Conservation (phyloP, 2,888 invertebrate genomes). For the Machimus rusticus region DNA sequence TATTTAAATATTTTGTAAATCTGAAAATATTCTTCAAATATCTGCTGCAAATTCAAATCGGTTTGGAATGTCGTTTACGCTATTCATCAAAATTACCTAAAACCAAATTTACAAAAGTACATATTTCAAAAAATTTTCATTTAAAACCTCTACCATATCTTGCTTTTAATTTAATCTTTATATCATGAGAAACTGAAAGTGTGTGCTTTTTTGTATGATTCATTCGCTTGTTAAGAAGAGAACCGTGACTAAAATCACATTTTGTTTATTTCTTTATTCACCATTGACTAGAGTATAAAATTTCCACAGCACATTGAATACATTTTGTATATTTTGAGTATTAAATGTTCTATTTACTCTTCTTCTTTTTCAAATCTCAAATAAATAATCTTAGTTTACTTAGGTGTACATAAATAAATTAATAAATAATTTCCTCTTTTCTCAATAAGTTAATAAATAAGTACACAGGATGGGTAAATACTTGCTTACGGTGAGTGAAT, state of each 20-base stretch:
- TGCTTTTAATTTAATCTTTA: neutral
- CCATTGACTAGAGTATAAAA: constrained; percentile 37
- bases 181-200: constrained; percentile 18
- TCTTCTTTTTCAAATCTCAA: neutral
- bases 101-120: constrained; percentile 15
- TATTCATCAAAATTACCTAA: constrained; percentile 11
- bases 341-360: neutral
- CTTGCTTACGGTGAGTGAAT: neutral
- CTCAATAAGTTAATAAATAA: constrained; percentile 16
- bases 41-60: neutral
- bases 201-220: constrained; percentile 25
- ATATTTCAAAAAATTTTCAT: constrained; percentile 2
- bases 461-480: neutral
- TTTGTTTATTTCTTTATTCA: constrained; percentile 17
- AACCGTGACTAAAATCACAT: neutral
- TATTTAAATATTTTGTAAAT: neutral
- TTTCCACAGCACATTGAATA: constrained; percentile 36
- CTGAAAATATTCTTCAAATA: neutral
- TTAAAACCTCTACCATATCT: neutral
- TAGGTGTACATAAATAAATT: neutral
- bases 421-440: neutral
- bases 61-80: constrained; percentile 23
- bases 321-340: constrained; percentile 25
- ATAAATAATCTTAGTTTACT: constrained; percentile 25
- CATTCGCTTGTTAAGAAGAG: constrained; percentile 6